phyloP scores from a whole-genome alignment of 2,797 vertebrate species.

The Aplochiton taeniatus region DNA sequence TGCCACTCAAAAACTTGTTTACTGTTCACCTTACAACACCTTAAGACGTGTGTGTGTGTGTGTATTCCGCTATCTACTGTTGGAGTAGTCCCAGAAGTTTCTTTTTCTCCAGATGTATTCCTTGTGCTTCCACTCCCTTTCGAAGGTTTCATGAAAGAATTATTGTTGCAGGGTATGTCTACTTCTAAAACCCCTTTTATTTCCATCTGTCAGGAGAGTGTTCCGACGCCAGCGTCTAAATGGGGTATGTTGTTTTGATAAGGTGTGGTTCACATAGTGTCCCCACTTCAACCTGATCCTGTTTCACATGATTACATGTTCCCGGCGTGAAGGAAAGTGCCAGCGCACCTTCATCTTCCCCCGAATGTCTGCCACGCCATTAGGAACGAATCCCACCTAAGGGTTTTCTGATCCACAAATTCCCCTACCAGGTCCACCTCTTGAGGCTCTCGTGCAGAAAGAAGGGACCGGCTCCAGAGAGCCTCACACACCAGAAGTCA shows the following conservation, averaged over 20 bases:
- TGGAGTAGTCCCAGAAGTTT: constrained; percentile 3
- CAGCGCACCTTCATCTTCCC: constrained; percentile 37
- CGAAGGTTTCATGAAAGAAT: constrained; percentile 32
- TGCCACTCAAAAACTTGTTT: no score
- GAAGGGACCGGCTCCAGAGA: constrained; percentile 35
- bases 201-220: constrained; percentile 59
- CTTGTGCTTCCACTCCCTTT: constrained; percentile 8
- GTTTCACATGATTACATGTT: constrained; percentile 66
- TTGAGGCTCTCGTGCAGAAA: constrained; percentile 40
- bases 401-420: constrained; percentile 17
- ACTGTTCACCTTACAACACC: no score
- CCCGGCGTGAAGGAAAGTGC: constrained; percentile 51
- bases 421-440: constrained; percentile 41
- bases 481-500: constrained; percentile 41
- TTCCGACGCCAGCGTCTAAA: constrained; percentile 61
- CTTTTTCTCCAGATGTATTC: constrained; percentile 4
- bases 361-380: constrained; percentile 45
- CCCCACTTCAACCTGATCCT: constrained; percentile 59
- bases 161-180: neutral
- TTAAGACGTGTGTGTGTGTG: no score
- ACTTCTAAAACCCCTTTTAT: constrained; percentile 17
- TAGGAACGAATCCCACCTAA: constrained; percentile 38
- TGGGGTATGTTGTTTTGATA: constrained; percentile 65
- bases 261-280: constrained; percentile 64
- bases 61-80: neutral